Conservation (phyloP, 2,888 invertebrate genomes). For the Bombylius major region DNA sequence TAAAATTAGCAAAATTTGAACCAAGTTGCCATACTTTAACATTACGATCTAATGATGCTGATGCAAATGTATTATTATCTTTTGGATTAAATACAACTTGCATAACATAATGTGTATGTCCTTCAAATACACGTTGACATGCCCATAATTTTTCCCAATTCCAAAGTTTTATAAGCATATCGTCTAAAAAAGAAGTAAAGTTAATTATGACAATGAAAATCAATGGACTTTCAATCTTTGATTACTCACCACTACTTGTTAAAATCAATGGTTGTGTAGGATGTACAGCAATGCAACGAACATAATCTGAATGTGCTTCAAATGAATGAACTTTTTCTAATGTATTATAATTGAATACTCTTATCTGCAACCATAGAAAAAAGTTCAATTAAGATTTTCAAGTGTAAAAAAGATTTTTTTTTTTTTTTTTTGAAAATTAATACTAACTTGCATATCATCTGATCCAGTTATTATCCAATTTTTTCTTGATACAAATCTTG, state of each 20-base stretch:
- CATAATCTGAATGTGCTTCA: slow-evolving; percentile 98
- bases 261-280: slow-evolving; percentile 94
- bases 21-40: slow-evolving; percentile 99
- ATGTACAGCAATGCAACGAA: slow-evolving; percentile 91
- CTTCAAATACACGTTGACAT: slow-evolving; percentile 97
- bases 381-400: neutral
- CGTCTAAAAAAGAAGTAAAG: slow-evolving; percentile 49
- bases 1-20: slow-evolving; percentile 94
- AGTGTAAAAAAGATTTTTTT: neutral
- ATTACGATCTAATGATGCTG: slow-evolving; percentile 95
- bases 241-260: slow-evolving; percentile 78
- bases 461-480: slow-evolving; percentile 99
- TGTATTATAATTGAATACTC: slow-evolving; percentile 98
- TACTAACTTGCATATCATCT: slow-evolving; percentile 66
- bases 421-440: neutral
- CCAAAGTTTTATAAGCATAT: slow-evolving; percentile 97
- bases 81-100: slow-evolving; percentile 99
- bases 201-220: neutral
- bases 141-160: slow-evolving; percentile 99
- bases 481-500: slow-evolving; percentile 92
- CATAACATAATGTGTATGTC: slow-evolving; percentile 99
- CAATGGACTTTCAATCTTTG: too few species aligned
- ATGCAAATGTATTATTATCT: slow-evolving; percentile 98
- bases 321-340: slow-evolving; percentile 89
- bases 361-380: slow-evolving; percentile 38